Base-by-base conservation (phyloP, 2,113 vertebrate genomes). In the Ammodytes dubius region DNA sequence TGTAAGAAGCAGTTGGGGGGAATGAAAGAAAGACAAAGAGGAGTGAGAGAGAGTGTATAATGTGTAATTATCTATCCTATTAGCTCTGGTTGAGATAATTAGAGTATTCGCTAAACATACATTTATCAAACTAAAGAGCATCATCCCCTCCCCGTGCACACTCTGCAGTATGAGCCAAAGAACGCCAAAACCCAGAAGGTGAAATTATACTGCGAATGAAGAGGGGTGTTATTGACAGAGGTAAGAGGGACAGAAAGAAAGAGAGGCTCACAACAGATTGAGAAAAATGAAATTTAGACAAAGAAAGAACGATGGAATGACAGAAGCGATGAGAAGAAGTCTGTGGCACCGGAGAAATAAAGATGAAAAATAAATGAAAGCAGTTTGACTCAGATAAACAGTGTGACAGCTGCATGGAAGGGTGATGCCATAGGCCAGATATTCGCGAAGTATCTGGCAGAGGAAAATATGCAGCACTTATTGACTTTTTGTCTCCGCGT, bases 401-500 rank as follows among this genome's bases (percentile, higher is more conserved):
- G 52, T 39, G 78, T 65, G 74, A 79, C 82, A 77, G 83, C 72
- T 53, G 40, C 66, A 64, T 50, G 27, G 64, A 82, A 53, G 65
- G 27, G 56, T 79, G 69, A 88, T 56, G 79, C 79, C 70, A 74
- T 43, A 58, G 74, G 72, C 72, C 19, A 83, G 60, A 83, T 69
- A 77, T 70, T 77, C 58, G 60, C 72, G 40, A 80, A 85, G 63
- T 72, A 87, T 84, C 75, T 77, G 56, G 45, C 56, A 74, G 43
- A 37, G 73, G 76, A 76, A 84, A 88, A 84, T 76, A 82, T 83
- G 77, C 79, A 83, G 72, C n/a, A 89, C 86, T 86, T 94, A 92
- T 92, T 91, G 92, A 93, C 88, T 88, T 91, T 91, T 87, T 81
- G 84, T 83, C 90, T 77, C 53, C 37, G 69, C 72, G 85, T 92